Base-by-base conservation (phyloP, 2,797 vertebrate species). In the Propithecus perrieri region DNA sequence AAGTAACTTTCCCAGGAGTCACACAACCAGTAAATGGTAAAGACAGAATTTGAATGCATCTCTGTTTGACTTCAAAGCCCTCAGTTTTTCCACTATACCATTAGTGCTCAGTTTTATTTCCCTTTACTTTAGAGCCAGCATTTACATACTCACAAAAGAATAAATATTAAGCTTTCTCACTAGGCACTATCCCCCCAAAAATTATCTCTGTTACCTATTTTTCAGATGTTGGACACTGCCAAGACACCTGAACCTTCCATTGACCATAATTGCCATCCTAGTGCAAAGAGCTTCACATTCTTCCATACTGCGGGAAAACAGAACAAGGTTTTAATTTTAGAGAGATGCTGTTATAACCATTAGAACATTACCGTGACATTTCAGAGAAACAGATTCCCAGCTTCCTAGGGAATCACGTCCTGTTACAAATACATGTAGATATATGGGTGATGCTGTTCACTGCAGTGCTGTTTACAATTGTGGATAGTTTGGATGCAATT, bases 181-280 rank as follows among this genome's bases (percentile, higher is more conserved):
- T 69, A 80, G 20, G 10, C 38, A 15, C 10, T 22, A 38, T 53
- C 75, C 85, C 85, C 35, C 17, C 26, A 1, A 57, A 90, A 92
- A 57, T 41, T 1, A 85, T 71, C 8, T 85, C 93, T 46, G 33
- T 97, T 98, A 99, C 99, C 99, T 99, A 98, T 99, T 99, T 98
- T 99, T 99, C 87, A 99, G 98, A 98, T 99, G 99, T 76, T 99
- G 99, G n/a, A 99, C 99, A 1, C 99, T 99, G 88, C 99, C 99
- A 30, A 99, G 98, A 97, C 99, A 99, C 84, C 99, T 98, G 98
- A 99, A 99, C 97, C 99, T 97, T 67, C 99, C 99, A 4, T 99
- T 99, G 90, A 99, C 99, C 99, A 99, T 99, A 97, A 99, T 99
- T 0, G 99, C 99, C 99, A 99, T 99, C 96, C 99, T 99, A 74